Percentiles rank a stretch among this genome's conserved stretches.
Conservation (phyloP, 2,113 vertebrate species). For the Pantherophis guttatus region DNA sequence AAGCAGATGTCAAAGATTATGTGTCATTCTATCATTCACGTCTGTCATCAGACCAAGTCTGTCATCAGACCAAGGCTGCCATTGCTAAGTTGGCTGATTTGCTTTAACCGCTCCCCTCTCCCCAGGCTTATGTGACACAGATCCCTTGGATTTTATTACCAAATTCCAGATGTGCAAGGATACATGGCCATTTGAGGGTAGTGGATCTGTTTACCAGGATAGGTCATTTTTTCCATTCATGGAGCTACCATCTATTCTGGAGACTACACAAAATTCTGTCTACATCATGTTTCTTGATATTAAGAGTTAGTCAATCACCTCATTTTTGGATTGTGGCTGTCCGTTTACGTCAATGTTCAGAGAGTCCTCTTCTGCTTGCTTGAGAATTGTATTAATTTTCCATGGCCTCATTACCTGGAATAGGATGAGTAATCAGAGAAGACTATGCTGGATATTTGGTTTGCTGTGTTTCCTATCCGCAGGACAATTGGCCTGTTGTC, state of each 20-base stretch:
- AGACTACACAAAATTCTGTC: neutral
- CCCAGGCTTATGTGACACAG: neutral
- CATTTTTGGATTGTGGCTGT: neutral
- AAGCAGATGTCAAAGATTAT: neutral
- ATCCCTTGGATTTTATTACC: neutral
- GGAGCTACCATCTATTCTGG: neutral
- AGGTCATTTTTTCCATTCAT: neutral
- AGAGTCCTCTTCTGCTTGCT: neutral
- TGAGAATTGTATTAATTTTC: neutral
- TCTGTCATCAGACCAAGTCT: neutral
- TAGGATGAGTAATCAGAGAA: neutral
- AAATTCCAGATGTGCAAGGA: neutral
- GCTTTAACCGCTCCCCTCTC: neutral
- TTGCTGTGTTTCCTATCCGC: neutral
- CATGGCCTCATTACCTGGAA: neutral
- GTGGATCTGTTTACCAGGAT: neutral
- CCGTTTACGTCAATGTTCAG: neutral
- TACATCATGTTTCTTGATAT: neutral
- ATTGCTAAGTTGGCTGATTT: neutral
- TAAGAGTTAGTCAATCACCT: neutral
- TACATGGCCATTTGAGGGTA: neutral
- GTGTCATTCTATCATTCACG: neutral
- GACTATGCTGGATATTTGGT: neutral
- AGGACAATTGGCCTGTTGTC: neutral
- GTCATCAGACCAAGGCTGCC: neutral